Evolutionary conservation across 30 jellyfish, hydroid and myxozoan genomes (phyloP).

Genomic region (Rhopilema esculentum): DNA sequence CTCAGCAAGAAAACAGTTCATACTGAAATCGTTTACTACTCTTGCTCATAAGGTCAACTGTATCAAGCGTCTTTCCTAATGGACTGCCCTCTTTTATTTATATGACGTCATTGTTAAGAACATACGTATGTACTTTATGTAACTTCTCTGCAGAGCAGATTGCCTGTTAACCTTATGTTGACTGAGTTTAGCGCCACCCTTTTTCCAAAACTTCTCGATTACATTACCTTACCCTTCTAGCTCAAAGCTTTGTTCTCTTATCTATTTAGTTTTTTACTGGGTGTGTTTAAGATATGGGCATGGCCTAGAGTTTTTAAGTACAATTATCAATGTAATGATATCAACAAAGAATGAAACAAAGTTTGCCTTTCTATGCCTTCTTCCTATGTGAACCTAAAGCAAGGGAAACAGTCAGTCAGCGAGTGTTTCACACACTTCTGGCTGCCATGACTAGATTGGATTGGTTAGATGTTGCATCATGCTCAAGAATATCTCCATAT

Average conservation of each 20-base stretch:
- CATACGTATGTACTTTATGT: background rate
- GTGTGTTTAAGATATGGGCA: constrained; percentile 38
- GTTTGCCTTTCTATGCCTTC: background rate
- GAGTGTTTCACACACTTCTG: background rate
- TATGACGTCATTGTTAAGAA: background rate
- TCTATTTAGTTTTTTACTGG: constrained; percentile 17
- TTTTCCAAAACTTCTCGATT: background rate
- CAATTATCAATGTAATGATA: constrained; percentile 12
- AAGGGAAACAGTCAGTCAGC: background rate
- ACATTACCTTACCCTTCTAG: background rate
- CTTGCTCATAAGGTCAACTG: too few species aligned
- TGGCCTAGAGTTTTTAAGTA: constrained; percentile 51
- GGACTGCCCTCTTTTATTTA: background rate
- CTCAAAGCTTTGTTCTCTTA: constrained; percentile 26
- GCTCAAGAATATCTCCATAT: too few species aligned
- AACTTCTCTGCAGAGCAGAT: background rate
- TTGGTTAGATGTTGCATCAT: too few species aligned
- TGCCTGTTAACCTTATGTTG: background rate
- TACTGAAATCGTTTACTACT: too few species aligned
- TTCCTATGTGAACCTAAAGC: background rate
- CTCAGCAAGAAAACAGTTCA: too few species aligned
- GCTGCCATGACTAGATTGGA: too few species aligned
- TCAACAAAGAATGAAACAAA: background rate
- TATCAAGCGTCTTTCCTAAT: too few species aligned
- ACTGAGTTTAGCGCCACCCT: background rate